Percentiles rank a stretch among this genome's conserved stretches.
phyloP scores from a whole-genome alignment of 2,113 vertebrate genomes.

The Heterochromis multidens region DNA sequence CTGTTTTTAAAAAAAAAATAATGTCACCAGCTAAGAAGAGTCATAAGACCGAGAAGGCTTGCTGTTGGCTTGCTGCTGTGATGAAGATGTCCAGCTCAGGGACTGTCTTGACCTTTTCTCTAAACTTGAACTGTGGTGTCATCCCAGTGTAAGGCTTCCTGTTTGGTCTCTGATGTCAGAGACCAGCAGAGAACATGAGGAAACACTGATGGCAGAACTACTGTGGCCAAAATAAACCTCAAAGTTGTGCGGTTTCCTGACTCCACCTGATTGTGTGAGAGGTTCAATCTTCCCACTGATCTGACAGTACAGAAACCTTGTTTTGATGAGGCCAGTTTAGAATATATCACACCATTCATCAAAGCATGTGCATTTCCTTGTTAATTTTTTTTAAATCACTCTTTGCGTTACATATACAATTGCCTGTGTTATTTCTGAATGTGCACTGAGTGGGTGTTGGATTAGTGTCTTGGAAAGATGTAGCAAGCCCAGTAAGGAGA shows the following conservation, averaged over 20 bases:
- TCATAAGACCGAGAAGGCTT: background rate
- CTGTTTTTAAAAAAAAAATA: background rate
- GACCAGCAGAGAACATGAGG: slow-evolving; percentile 46
- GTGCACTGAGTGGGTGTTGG: slow-evolving; percentile 13
- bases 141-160: slow-evolving; percentile 55
- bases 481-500: slow-evolving; percentile 53
- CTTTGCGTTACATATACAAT: background rate
- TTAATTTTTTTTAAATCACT: background rate
- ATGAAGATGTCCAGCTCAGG: background rate
- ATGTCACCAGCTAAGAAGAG: slow-evolving; percentile 3
- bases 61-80: background rate
- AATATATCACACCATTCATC: background rate
- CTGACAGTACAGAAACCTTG: background rate
- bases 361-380: background rate
- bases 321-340: background rate
- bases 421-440: slow-evolving; percentile 1
- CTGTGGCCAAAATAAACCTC: slow-evolving; percentile 44
- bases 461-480: slow-evolving; percentile 50
- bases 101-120: slow-evolving; percentile 20
- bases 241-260: slow-evolving; percentile 13
- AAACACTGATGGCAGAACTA: slow-evolving; percentile 56
- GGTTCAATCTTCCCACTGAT: background rate
- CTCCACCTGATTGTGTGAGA: slow-evolving; percentile 18
- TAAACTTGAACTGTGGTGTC: slow-evolving; percentile 24
- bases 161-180: slow-evolving; percentile 61